Percentiles rank a stretch among this genome's conserved stretches.
Evolutionary conservation across 2,888 invertebrate genomes (phyloP).

Genomic region (Julus scandinavius): DNA sequence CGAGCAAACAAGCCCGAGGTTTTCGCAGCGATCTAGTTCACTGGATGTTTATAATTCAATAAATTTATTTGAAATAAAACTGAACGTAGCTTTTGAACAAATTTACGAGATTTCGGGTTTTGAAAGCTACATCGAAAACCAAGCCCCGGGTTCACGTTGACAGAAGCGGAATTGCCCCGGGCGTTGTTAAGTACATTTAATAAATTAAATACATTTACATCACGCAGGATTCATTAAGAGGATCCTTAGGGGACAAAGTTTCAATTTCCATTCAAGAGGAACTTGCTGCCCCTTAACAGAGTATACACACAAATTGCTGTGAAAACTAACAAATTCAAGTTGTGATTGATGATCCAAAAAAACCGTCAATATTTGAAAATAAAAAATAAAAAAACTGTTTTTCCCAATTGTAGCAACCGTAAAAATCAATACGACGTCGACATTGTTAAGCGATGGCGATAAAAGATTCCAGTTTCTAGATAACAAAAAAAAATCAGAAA

Average conservation of each 20-base stretch:
- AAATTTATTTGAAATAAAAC: not conserved
- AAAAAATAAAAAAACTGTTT: not conserved
- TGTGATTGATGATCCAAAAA: not conserved
- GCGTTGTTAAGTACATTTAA: not conserved
- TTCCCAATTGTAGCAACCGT: constrained; percentile 3
- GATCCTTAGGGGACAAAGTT: not conserved
- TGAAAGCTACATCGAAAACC: not conserved
- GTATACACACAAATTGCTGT: too few species aligned
- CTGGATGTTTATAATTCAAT: not conserved
- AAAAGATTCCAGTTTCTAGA: not conserved
- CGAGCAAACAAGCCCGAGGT: too few species aligned
- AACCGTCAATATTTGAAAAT: not conserved
- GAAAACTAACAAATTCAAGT: not conserved
- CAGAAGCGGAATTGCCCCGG: not conserved
- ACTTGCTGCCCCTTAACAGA: too few species aligned
- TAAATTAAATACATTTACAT: not conserved
- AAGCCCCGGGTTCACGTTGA: not conserved
- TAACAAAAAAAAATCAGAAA: not conserved
- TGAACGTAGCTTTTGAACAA: not conserved
- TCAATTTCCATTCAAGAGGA: not conserved
- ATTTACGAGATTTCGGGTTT: not conserved
- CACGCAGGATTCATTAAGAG: not conserved
- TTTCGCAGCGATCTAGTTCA: too few species aligned
- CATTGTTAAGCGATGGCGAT: not conserved
- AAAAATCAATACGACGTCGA: not conserved